Evolutionary conservation across 2,888 invertebrate genomes (phyloP), one percentile per base, ranked within the genome.

Genomic region (Gastrophysa polygoni): DNA sequence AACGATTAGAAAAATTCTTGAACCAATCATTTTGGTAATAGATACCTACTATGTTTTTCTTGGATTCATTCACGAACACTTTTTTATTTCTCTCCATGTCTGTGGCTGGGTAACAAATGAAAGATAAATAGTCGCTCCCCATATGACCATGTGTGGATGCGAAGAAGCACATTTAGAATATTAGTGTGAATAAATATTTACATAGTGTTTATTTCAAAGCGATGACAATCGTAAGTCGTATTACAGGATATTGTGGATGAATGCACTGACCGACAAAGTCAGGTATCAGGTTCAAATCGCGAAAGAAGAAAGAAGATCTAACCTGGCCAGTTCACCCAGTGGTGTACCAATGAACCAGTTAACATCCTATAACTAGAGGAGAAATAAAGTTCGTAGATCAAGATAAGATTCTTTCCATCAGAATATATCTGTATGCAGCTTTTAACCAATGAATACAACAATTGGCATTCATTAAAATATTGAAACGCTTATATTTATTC

Each of bases 141-240:
- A 57, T 56, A 59, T 63, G 57, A 48, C 57, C 59, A 63, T 57
- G 59, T 63, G 46, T 63, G 63, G 14, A 38, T 63, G 21, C 49
- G 44, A 50, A 56, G 61, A 61, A 56, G 56, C 49, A 51, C 46
- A 61, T 56, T 63, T 38, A 56, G 50, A 59, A 56, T 56, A 63
- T 55, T 63, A 56, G 50, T 55, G 50, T 49, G 50, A 55, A 55
- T 63, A 56, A 63, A 59, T 63, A 54, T 63, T 63, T 63, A 48
- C 59, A 50, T 24, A 50, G 17, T 17, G 46, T 16, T 61, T 38
- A 56, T 61, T 61, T 34, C 44, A 28, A 21, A 29, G 57, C 29
- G 57, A 43, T 28, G 49, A 54, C 59, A 48, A 43, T 7, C n/a
- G n/a, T n/a, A n/a, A n/a, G n/a, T n/a, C n/a, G n/a, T n/a, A n/a